Percentiles rank a stretch among this genome's conserved stretches.
phyloP scores from a whole-genome alignment of 2,797 vertebrate genomes.

The Discoglossus pictus region DNA sequence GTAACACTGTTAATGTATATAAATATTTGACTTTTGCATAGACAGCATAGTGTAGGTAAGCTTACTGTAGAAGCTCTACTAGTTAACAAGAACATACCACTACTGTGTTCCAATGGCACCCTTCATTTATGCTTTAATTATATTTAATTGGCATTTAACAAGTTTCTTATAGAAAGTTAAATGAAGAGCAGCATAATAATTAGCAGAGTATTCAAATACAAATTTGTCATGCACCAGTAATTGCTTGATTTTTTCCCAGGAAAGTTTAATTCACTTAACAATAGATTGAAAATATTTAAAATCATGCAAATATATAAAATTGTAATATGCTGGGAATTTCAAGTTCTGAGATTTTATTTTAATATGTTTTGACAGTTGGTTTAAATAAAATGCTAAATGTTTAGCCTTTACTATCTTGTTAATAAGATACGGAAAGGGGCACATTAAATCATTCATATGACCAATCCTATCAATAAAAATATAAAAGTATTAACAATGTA shows the following conservation, averaged over 20 bases:
- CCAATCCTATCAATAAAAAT: no score
- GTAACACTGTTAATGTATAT: no score
- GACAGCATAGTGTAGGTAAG: no score
- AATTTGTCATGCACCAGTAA: conserved; percentile 50
- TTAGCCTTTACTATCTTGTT: neutral
- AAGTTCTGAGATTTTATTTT: conserved; percentile 10
- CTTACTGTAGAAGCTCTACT: neutral
- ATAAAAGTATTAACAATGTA: no score
- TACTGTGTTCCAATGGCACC: neutral
- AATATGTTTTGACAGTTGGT: no score
- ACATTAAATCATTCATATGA: no score
- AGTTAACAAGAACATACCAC: neutral
- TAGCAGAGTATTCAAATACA: conserved; percentile 51
- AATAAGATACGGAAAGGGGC: no score
- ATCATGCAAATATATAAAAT: conserved; percentile 20
- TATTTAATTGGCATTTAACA: conserved; percentile 51
- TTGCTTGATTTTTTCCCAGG: conserved; percentile 38
- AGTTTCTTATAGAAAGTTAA: conserved; percentile 49
- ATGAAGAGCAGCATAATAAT: conserved; percentile 51
- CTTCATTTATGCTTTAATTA: conserved; percentile 44
- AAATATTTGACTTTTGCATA: no score
- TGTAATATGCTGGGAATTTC: conserved; percentile 7
- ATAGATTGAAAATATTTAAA: conserved; percentile 35
- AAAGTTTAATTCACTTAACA: conserved; percentile 37
- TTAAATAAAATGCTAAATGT: neutral